These are phyloP conservation scores for Cheilinus undulatus DNA, from an alignment of 2,113 vertebrate species.

Conservation along the genomic window DNA sequence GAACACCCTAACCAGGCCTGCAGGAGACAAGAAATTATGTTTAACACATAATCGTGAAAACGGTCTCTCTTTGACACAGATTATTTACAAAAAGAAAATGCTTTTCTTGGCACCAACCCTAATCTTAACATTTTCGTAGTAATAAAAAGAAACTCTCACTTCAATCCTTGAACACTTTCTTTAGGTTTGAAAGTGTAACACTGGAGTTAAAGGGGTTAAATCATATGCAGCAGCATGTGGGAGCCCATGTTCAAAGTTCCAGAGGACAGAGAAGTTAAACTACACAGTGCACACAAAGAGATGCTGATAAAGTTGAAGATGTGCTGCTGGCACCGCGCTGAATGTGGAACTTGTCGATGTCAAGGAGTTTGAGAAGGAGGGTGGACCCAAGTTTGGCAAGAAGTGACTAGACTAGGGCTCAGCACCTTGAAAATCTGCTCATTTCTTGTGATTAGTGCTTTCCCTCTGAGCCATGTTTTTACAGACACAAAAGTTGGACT, in stretches of 20 bases:
- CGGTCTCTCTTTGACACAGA: too few species aligned
- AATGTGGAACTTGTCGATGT: neutral
- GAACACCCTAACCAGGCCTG: too few species aligned
- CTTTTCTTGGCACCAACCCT: neutral
- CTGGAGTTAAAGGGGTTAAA: neutral
- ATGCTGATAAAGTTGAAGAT: constrained; percentile 6
- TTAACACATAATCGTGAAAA: too few species aligned
- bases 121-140: neutral
- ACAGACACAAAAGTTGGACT: neutral
- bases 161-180: neutral
- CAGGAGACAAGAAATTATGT: too few species aligned
- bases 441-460: neutral
- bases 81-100: too few species aligned
- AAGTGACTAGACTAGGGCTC: neutral
- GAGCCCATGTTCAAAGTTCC: constrained; percentile 3
- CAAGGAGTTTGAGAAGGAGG: neutral
- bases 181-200: neutral
- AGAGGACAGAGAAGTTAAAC: constrained; percentile 4
- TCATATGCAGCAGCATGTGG: neutral
- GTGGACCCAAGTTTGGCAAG: neutral
- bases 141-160: neutral
- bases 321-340: constrained; percentile 5
- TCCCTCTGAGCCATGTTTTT: neutral
- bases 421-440: constrained; percentile 3
- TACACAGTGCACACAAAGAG: neutral